Conservation (phyloP, 2,797 vertebrate species). For the Orestias chungarensis region DNA sequence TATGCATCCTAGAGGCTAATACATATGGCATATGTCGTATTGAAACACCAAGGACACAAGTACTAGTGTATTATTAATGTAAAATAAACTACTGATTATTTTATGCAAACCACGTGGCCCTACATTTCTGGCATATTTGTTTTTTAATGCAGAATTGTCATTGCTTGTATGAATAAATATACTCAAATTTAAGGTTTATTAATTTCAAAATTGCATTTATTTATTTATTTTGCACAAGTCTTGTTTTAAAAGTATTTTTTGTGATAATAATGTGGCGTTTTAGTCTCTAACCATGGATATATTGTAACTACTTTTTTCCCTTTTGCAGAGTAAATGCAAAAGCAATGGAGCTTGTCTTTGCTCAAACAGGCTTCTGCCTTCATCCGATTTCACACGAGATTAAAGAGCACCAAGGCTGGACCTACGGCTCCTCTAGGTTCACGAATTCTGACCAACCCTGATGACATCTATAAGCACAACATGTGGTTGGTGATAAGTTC, state of each 20-base stretch:
- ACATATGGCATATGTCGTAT: background rate
- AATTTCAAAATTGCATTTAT: background rate
- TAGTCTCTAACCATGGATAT: background rate
- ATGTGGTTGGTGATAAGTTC: slow-evolving; percentile 73
- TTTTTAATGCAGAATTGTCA: background rate
- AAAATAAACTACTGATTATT: background rate
- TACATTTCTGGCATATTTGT: background rate
- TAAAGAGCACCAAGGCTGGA: slow-evolving; percentile 69
- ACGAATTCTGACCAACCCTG: slow-evolving; percentile 85
- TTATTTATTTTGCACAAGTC: background rate
- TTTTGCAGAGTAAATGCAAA: slow-evolving; percentile 68
- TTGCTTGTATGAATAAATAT: background rate
- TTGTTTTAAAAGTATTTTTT: background rate
- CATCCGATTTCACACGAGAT: slow-evolving; percentile 68
- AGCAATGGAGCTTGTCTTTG: slow-evolving; percentile 34
- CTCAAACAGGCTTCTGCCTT: slow-evolving; percentile 68
- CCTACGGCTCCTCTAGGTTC: slow-evolving; percentile 88
- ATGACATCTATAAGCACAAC: slow-evolving; percentile 81
- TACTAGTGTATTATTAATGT: background rate
- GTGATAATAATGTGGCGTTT: background rate
- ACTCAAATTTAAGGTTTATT: background rate
- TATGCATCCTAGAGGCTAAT: no score
- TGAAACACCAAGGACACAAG: background rate
- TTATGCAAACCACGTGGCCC: background rate
- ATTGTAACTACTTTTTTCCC: slow-evolving; percentile 13